phyloP scores from a whole-genome alignment of 2,888 invertebrate species.

The Tinea trinotella region DNA sequence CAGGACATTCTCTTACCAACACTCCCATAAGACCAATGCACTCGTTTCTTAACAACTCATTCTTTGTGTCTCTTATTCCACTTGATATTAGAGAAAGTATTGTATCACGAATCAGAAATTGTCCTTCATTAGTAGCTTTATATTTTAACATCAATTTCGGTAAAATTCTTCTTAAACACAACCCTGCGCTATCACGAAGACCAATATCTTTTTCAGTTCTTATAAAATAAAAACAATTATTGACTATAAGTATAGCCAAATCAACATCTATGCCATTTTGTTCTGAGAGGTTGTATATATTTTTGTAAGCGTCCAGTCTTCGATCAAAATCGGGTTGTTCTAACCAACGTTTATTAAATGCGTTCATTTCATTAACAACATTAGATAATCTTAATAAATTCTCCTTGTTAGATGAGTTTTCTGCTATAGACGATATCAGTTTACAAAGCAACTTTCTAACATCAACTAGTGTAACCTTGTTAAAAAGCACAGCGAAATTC shows the following conservation, averaged over 20 bases:
- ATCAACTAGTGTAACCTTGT: constrained; percentile 74
- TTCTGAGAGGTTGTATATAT: constrained; percentile 71
- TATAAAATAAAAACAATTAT: constrained; percentile 87
- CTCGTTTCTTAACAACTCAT: constrained; percentile 83
- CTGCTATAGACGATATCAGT: constrained; percentile 73
- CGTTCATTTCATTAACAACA: constrained; percentile 81
- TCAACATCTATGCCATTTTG: constrained; percentile 72
- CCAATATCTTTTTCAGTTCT: constrained; percentile 87
- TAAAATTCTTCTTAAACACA: constrained; percentile 80
- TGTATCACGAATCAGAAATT: constrained; percentile 80
- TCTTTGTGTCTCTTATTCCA: constrained; percentile 79
- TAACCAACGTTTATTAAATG: constrained; percentile 89
- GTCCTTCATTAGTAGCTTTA: constrained; percentile 69
- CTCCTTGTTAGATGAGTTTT: constrained; percentile 48
- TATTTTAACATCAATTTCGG: constrained; percentile 75
- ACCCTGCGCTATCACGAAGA: constrained; percentile 81
- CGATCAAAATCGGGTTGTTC: constrained; percentile 94
- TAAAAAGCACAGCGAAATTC: constrained; percentile 80
- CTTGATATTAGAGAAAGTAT: constrained; percentile 80
- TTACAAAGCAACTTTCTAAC: constrained; percentile 79
- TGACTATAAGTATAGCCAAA: constrained; percentile 80
- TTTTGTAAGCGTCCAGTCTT: constrained; percentile 83
- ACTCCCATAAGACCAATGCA: constrained; percentile 84
- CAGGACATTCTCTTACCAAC: constrained; percentile 80
- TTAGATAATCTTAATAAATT: constrained; percentile 64